A percentile compares a stretch with the other conserved stretches of the same genome.
Conservation (phyloP, 2,888 invertebrate genomes). For the Dicyrtoma fusca region DNA sequence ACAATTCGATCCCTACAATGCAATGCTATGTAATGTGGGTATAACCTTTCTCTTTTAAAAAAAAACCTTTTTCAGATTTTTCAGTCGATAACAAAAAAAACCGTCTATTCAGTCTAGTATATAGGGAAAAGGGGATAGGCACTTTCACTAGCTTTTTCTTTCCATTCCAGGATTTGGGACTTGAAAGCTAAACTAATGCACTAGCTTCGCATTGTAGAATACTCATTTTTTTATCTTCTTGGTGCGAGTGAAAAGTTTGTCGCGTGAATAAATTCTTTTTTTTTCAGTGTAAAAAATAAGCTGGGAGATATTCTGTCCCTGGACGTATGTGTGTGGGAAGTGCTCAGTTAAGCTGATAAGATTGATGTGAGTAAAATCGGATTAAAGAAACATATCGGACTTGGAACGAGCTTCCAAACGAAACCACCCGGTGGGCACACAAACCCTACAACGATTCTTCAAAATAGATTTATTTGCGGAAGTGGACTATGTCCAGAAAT, state of each 20-base stretch:
- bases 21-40: too few species aligned
- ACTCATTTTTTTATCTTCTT: conserved; percentile 3
- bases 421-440: conserved; percentile 4
- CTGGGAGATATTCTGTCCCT: not conserved
- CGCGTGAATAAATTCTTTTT: conserved; percentile 27
- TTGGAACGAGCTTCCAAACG: conserved; percentile 6
- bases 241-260: conserved; percentile 29
- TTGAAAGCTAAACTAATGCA: not conserved
- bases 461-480: conserved; percentile 23
- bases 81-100: too few species aligned
- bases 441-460: not conserved
- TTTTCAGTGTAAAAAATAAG: not conserved
- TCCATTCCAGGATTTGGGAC: not conserved
- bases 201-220: not conserved
- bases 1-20: too few species aligned
- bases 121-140: too few species aligned
- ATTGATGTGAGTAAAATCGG: conserved; percentile 26
- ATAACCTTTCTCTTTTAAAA: too few species aligned
- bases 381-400: conserved; percentile 26
- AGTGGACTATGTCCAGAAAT: conserved; percentile 22
- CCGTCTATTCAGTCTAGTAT: too few species aligned
- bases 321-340: conserved; percentile 8
- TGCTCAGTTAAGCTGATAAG: conserved; percentile 28
- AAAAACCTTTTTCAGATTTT: too few species aligned
- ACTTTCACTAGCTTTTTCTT: not conserved